A percentile compares a stretch with the other conserved stretches of the same genome.
Conservation (phyloP, 2,888 invertebrate genomes). For the Laspeyria flexula region DNA sequence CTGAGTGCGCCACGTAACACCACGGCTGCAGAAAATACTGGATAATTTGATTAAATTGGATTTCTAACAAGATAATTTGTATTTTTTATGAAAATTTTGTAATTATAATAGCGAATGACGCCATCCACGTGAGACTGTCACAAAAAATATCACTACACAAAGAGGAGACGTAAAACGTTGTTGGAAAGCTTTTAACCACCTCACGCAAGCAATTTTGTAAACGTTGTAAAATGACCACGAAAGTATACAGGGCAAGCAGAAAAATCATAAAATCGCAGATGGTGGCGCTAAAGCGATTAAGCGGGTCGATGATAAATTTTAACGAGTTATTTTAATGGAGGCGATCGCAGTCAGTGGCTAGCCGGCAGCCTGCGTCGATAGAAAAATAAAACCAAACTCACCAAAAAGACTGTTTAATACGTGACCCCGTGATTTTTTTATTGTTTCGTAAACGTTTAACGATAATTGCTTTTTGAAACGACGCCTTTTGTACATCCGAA, state of each 20-base stretch:
- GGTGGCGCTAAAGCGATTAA: constrained; percentile 86
- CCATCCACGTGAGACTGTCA: constrained; percentile 25
- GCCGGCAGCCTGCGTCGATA: constrained; percentile 80
- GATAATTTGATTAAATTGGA: constrained; percentile 77
- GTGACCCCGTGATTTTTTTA: constrained; percentile 64
- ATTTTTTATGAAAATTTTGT: constrained; percentile 59
- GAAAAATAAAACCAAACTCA: constrained; percentile 81
- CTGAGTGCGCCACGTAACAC: constrained; percentile 70
- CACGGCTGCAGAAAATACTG: constrained; percentile 71
- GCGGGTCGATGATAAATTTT: constrained; percentile 86
- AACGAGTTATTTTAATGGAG: constrained; percentile 86
- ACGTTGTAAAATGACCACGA: constrained; percentile 81
- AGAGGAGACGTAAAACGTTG: constrained; percentile 44
- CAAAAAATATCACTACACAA: constrained; percentile 45
- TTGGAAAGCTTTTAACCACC: constrained; percentile 60
- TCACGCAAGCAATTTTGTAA: constrained; percentile 77
- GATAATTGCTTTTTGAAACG: constrained; percentile 51
- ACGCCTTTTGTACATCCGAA: constrained; percentile 48
- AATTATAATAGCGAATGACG: constrained; percentile 51
- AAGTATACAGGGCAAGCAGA: constrained; percentile 82
- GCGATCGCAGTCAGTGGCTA: constrained; percentile 84
- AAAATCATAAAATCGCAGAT: constrained; percentile 86
- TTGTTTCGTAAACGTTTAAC: constrained; percentile 59
- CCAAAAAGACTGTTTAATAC: constrained; percentile 75
- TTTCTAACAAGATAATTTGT: constrained; percentile 60